phyloP scores from a whole-genome alignment of 2,797 vertebrate species.

The Rhadinocentrus ornatus region DNA sequence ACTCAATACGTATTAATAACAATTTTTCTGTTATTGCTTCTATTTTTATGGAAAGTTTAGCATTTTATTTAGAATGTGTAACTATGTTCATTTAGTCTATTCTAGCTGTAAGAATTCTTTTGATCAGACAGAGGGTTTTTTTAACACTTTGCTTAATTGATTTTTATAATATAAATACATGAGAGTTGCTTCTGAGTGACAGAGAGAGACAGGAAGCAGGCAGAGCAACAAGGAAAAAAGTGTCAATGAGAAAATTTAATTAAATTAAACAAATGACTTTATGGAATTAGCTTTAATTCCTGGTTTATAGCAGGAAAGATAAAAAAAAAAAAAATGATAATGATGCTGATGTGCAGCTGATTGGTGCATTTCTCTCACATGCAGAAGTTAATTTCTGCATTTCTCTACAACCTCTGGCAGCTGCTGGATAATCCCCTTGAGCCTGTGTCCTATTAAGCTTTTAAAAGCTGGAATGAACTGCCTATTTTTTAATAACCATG shows the following conservation, averaged over 20 bases:
- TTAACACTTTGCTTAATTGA: not conserved
- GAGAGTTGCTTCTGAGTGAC: not conserved
- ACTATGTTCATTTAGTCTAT: too few species aligned
- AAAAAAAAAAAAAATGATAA: constrained; percentile 43
- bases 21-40: not conserved
- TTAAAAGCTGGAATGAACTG: constrained; percentile 84
- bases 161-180: constrained; percentile 12
- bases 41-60: constrained; percentile 25
- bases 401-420: constrained; percentile 70
- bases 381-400: constrained; percentile 69
- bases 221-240: constrained; percentile 5
- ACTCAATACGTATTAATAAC: not conserved
- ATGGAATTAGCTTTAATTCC: constrained; percentile 65
- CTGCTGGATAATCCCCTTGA: constrained; percentile 80
- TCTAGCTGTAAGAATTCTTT: too few species aligned
- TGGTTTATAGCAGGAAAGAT: constrained; percentile 34
- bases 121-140: too few species aligned
- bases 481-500: constrained; percentile 82
- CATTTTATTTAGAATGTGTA: not conserved
- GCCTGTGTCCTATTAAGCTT: constrained; percentile 78
- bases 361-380: constrained; percentile 57
- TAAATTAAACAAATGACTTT: constrained; percentile 62
- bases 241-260: constrained; percentile 13
- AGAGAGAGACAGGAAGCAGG: not conserved
- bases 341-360: constrained; percentile 40